Base-by-base conservation (phyloP, 2,888 invertebrate genomes). In the Exephanes ischioxanthus region DNA sequence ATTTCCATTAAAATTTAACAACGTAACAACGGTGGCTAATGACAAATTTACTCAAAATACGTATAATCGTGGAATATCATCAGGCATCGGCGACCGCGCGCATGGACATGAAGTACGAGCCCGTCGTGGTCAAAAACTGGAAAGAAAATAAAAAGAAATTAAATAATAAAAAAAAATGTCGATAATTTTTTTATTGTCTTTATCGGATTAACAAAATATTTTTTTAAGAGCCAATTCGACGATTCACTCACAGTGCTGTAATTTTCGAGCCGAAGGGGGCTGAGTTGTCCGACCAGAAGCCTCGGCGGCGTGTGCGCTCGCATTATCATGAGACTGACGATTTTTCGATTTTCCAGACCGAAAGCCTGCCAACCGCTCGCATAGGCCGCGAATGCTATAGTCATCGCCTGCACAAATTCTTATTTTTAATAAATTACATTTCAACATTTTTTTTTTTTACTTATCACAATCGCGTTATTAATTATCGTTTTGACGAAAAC, bases 81-180 rank as follows among this genome's bases (percentile, higher is more conserved):
- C 66, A 78, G 37, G 48, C 66, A 16, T 84, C 77, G 45, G 87
- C 75, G 16, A 86, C 85, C 4, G 86, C 86, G 26, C 84, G 81
- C 26, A 87, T 72, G 1, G 87, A 87, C 22, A 85, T 87, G 58
- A 87, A 87, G 41, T 87, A 87, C 16, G 87, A 87, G 3, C 77
- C 84, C 11, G 87, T 87, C 0, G 87, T 87, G 16, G 86, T 84
- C 75, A 87, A 51, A 79, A 87, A 87, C 87, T 87, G 66, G 22
- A 70, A 82, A 78, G 22, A 76, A 84, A 76, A 68, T 22, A 22
- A 37, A 68, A n/a, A 6, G 14, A 22, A 48, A 70, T 61, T 19
- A 4, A 58, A 55, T 9, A 33, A 33, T 3, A 37, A 53, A 14
- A 71, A 30, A 26, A 26, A 26, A 22, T 22, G 1, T 30, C 30